A percentile compares a stretch with the other conserved stretches of the same genome.
phyloP scores from a whole-genome alignment of 2,797 vertebrate genomes.

The Lophius americanus region DNA sequence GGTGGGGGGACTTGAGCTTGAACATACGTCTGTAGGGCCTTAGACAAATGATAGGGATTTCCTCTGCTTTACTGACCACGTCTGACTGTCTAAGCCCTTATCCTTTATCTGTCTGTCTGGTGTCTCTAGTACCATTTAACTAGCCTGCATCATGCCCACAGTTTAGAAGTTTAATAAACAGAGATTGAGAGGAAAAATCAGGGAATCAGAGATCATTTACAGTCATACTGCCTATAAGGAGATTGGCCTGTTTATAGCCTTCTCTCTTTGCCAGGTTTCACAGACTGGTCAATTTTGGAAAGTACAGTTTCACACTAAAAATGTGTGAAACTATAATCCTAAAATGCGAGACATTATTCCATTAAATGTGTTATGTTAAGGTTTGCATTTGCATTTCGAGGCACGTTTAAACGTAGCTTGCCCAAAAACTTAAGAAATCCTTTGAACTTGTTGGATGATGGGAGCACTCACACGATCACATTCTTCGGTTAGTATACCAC shows the following conservation, averaged over 20 bases:
- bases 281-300: conserved; percentile 10
- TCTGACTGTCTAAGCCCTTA: conserved; percentile 68
- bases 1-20: conserved; percentile 75
- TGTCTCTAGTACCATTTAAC: conserved; percentile 35
- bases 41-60: conserved; percentile 79
- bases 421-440: conserved; percentile 7
- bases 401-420: not conserved
- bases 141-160: conserved; percentile 5
- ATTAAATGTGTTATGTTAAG: conserved; percentile 13
- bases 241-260: conserved; percentile 7
- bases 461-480: not conserved
- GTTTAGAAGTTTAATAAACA: conserved; percentile 39
- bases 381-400: conserved; percentile 19
- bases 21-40: conserved; percentile 73
- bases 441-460: conserved; percentile 6
- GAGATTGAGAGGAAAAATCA: conserved; percentile 20
- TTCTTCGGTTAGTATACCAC: too few species aligned
- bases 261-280: conserved; percentile 6
- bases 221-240: conserved; percentile 7
- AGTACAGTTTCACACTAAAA: conserved; percentile 22
- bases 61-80: conserved; percentile 66
- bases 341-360: too few species aligned
- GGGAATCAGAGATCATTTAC: conserved; percentile 22
- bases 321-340: conserved; percentile 5
- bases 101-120: conserved; percentile 61